Evolutionary conservation across 2,888 invertebrate genomes (phyloP).

Genomic region (Magallana nippona): DNA sequence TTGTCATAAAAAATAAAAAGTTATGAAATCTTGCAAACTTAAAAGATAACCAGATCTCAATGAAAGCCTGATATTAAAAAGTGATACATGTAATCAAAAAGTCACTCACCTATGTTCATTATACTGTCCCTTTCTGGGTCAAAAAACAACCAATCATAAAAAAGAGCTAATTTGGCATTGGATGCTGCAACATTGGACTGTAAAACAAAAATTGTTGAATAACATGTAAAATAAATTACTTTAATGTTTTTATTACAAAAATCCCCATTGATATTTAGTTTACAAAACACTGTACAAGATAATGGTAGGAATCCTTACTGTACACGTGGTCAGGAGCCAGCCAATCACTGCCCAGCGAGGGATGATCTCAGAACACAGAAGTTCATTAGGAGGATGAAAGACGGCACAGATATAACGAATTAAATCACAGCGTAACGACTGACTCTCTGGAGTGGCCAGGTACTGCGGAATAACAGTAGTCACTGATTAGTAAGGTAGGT

Average conservation of each 20-base stretch:
- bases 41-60: not conserved
- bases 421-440: constrained; percentile 93
- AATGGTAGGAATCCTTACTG: constrained; percentile 78
- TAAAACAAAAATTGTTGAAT: not conserved
- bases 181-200: constrained; percentile 91
- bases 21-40: too few species aligned
- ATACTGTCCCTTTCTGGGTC: constrained; percentile 95
- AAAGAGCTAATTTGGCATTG: constrained; percentile 93
- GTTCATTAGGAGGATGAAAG: constrained; percentile 95
- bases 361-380: constrained; percentile 95
- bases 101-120: constrained; percentile 89
- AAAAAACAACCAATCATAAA: constrained; percentile 96
- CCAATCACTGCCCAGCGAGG: constrained; percentile 97
- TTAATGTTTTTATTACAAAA: too few species aligned
- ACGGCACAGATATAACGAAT: constrained; percentile 96
- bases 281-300: not conserved
- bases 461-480: constrained; percentile 83
- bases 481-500: not conserved
- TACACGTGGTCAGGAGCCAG: constrained; percentile 94
- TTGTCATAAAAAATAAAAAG: not conserved
- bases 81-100: not conserved
- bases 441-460: constrained; percentile 93
- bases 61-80: not conserved
- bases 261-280: too few species aligned
- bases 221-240: not conserved